These are phyloP conservation scores for Ailurus styani DNA, from an alignment of 2,113 vertebrate genomes.

Conservation along the genomic window DNA sequence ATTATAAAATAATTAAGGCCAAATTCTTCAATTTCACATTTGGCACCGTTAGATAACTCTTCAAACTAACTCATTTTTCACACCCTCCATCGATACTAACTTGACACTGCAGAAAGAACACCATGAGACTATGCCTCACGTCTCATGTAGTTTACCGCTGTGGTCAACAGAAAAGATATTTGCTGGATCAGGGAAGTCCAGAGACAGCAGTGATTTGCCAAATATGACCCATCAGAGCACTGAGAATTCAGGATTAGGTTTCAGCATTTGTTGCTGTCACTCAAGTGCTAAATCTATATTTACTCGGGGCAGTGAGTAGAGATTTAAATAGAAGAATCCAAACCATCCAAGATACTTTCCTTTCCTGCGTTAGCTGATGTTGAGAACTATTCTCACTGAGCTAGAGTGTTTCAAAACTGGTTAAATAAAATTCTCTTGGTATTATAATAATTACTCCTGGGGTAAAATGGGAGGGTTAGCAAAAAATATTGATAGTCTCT, in stretches of 20 bases:
- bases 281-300: slow-evolving; percentile 57
- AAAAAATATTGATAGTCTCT: background rate
- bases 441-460: background rate
- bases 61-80: background rate
- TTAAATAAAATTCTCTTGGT: background rate
- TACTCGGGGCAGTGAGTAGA: background rate
- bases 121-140: background rate
- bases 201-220: slow-evolving; percentile 25
- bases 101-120: background rate
- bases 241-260: slow-evolving; percentile 40
- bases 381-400: background rate
- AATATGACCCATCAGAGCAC: background rate
- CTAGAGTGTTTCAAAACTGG: background rate
- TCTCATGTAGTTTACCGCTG: background rate
- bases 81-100: background rate
- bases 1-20: background rate
- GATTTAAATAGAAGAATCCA: slow-evolving; percentile 42
- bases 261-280: slow-evolving; percentile 62
- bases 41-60: background rate
- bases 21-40: background rate
- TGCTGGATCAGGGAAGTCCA: slow-evolving; percentile 21
- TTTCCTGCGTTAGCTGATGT: background rate
- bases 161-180: slow-evolving; percentile 14
- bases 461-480: background rate
- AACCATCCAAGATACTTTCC: background rate